A percentile compares a stretch with the other conserved stretches of the same genome.
phyloP scores from a whole-genome alignment of 1,140 invertebrate species.

The Nasonia vitripennis region DNA sequence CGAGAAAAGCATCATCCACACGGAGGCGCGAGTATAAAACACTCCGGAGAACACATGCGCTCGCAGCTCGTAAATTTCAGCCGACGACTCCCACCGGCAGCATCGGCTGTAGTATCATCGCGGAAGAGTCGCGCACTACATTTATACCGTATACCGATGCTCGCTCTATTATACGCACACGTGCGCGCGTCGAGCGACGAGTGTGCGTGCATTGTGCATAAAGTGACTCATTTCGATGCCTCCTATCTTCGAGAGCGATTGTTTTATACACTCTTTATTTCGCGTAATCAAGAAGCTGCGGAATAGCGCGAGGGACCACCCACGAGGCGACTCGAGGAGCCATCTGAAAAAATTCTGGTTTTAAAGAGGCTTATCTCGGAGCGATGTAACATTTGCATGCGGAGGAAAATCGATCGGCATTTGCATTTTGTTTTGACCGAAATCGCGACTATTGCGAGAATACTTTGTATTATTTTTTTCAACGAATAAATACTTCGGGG shows the following conservation, averaged over 20 bases:
- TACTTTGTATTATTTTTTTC: too few relatives aligned
- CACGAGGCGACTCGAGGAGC: too few relatives aligned
- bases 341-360: neutral
- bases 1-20: neutral
- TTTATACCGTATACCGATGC: neutral
- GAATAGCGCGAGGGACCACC: neutral
- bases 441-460: too few relatives aligned
- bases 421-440: too few relatives aligned
- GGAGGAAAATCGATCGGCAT: neutral
- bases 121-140: neutral
- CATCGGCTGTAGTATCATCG: neutral
- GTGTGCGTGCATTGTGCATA: neutral
- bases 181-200: neutral
- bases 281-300: neutral
- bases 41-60: neutral
- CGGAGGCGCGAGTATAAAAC: neutral
- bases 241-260: neutral
- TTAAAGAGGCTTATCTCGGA: neutral
- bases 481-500: too few relatives aligned
- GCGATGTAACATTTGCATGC: neutral
- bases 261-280: too few relatives aligned
- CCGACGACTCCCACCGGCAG: neutral
- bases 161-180: neutral
- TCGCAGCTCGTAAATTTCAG: conserved; percentile 9
- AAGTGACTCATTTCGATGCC: neutral